Base-by-base conservation (phyloP, 1,140 invertebrate species). In the Lithobius niger region DNA sequence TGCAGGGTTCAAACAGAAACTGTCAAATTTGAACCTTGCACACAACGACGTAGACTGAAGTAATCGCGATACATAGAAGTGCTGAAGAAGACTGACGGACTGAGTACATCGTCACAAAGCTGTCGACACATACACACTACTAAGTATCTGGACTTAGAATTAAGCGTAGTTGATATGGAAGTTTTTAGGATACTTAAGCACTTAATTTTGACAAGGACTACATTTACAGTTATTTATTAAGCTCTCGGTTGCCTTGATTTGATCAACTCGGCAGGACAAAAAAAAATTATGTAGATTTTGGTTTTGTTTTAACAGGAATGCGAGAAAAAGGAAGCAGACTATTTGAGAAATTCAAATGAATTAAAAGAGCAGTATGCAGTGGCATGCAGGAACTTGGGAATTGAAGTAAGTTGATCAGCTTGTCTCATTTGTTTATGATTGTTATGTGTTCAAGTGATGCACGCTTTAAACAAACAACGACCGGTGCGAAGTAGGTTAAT, bases 321-420 rank as follows among this genome's bases (percentile, higher is more conserved):
- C 67, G 76, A 82, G 31, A 89, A 86, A 62, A 90, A 89, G 65
- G 82, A 85, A 61, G 67, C 77, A 47, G 88, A 92, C 50, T 83
- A 82, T 62, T 71, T 76, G n/a, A 90, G 88, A 69, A 82, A 80
- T 52, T 82, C 87, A 64, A 76, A 79, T 55, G 77, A 82, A 44
- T 76, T 82, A 18, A 76, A 79, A 60, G 79, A 80, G 27, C 89
- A 95, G 66, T 92, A 90, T 65, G 70, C 80, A 10, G 69, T 73
- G 2, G 66, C 82, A 3, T 90, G 90, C 66, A 85, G 85, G 62
- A 82, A 93, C 65, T 72, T 97, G 21, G 88, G 88, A 6, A 77
- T 76, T 60, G 64, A 74, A 63, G 74, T 74, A 48, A 19, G 26
- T n/a, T n/a, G n/a, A n/a, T n/a, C n/a, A 56, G 36, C 27, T 48